Evolutionary conservation across 2,888 invertebrate species (phyloP), one percentile per base, ranked within the genome.

Genomic region (Sisyra nigra): DNA sequence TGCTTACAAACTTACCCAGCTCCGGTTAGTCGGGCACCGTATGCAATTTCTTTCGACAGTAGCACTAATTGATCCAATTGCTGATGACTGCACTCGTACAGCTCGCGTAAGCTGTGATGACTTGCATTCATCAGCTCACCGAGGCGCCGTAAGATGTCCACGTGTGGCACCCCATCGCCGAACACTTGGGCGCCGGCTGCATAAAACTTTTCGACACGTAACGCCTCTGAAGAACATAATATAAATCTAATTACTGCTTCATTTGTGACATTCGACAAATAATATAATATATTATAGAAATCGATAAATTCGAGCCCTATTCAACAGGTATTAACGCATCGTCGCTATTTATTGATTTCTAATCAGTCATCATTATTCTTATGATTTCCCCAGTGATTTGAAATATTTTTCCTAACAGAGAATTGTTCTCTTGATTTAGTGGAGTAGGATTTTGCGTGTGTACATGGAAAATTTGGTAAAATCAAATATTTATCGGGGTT

Each of bases 71-170:
- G 66, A 60, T 98, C 93, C 50, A 97, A 68, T 54, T 82, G 77
- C 1, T 78, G 72, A 66, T 93, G 91, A 44, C 94, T 94, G 62
- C 97, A 97, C 59, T 97, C 88, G 61, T 93, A 98, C 3, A 86
- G 65, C 47, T 77, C 73, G 45, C 77, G 71, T 41, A 96, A 72
- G 56, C 94, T 96, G 31, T 69, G 65, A 57, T 98, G 97, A 54
- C 96, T 96, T 44, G 76, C 73, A 38, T 75, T 74, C 91, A 99
- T 94, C 40, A 97, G 67, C 46, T 67, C 60, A 1, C 94, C 94
- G 39, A 96, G 66, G 36, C 66, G 61, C 35, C 59, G 54, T 31
- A 82, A 56, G 40, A 68, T 62, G 47, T 65, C 60, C 9, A 57
- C 57, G 44, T 57, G 51, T 63, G 13, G 24, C 24, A 24, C 24